Evolutionary conservation across 2,797 vertebrate genomes (phyloP), one percentile per base, ranked within the genome.

Genomic region (Gouania willdenowi): DNA sequence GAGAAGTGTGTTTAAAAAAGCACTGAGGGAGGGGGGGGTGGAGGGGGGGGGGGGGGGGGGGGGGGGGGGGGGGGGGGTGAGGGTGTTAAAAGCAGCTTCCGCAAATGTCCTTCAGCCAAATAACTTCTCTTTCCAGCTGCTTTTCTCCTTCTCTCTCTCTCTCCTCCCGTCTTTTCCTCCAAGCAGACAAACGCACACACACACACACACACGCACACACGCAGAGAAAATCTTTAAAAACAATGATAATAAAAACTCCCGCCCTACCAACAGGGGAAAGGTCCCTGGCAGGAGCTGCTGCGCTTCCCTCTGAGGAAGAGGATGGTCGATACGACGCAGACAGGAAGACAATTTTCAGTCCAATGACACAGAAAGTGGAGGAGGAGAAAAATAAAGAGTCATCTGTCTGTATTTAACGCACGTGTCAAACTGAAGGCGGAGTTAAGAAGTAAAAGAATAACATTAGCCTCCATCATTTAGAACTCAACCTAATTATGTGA

Each of bases 71-170:
- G 3, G 3, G 26, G 14, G 46, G 18, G 24, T 1, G 15, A 20
- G 66, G 43, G 55, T 50, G 66, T 73, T 74, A 76, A 79, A 81
- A 77, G 75, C 73, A 70, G 69, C 54, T 59, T 71, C 66, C 73
- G 64, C 45, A 71, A 79, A 83, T 78, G 71, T 77, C 79, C 75
- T 78, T 81, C 62, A 79, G 75, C 59, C 57, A 71, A 71, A 76
- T 63, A 67, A 67, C 71, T 70, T 43, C 36, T 64, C 28, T 56
- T 27, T 55, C 38, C 33, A 5, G 1, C 28, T 45, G 31, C 9
- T 46, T 41, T 48, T 26, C 20, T 32, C 25, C 36, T 10, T 44
- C 29, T 26, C n/a, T 16, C 19, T 6, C 4, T 6, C 38, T 40
- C 23, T 5, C 23, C 14, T 2, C 12, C 36, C 17, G 5, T 19